Percentiles rank a stretch among this genome's conserved stretches.
Conservation (phyloP, 1,140 invertebrate genomes). For the Macrotrachela quadricornifera region DNA sequence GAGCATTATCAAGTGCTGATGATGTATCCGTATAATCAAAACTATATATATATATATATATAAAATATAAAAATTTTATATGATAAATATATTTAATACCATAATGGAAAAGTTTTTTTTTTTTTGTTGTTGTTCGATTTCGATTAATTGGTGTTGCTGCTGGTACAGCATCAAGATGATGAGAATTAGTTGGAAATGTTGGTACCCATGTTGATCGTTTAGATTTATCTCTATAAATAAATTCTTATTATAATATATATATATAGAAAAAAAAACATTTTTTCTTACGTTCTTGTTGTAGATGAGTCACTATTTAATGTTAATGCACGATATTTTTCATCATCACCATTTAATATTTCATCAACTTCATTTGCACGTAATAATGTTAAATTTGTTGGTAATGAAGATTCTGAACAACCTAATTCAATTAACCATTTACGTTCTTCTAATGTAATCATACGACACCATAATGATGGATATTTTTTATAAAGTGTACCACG, state of each 20-base stretch:
- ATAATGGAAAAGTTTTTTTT: conserved; percentile 79
- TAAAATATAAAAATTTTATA: background rate
- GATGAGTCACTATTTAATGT: conserved; percentile 35
- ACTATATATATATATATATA: conserved; percentile 28
- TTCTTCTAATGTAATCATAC: conserved; percentile 85
- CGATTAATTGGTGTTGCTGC: conserved; percentile 92
- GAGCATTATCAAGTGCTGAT: conserved; percentile 68
- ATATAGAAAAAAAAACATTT: no score
- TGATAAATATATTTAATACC: no score
- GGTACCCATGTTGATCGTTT: background rate
- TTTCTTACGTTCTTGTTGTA: conserved; percentile 32
- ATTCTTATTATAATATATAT: background rate
- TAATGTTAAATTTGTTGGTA: conserved; percentile 81
- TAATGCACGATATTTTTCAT: conserved; percentile 90
- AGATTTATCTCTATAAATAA: background rate
- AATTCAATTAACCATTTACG: conserved; percentile 74
- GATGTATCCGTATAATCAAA: conserved; percentile 87
- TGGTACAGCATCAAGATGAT: conserved; percentile 90
- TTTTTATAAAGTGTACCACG: conserved; percentile 90
- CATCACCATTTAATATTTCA: conserved; percentile 89
- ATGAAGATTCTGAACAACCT: conserved; percentile 54
- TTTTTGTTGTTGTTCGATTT: conserved; percentile 58
- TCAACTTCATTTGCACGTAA: conserved; percentile 81
- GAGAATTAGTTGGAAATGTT: conserved; percentile 28
- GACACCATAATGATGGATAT: conserved; percentile 84